Conservation (phyloP, 2,888 invertebrate species). For the Eucera pruinosa region DNA sequence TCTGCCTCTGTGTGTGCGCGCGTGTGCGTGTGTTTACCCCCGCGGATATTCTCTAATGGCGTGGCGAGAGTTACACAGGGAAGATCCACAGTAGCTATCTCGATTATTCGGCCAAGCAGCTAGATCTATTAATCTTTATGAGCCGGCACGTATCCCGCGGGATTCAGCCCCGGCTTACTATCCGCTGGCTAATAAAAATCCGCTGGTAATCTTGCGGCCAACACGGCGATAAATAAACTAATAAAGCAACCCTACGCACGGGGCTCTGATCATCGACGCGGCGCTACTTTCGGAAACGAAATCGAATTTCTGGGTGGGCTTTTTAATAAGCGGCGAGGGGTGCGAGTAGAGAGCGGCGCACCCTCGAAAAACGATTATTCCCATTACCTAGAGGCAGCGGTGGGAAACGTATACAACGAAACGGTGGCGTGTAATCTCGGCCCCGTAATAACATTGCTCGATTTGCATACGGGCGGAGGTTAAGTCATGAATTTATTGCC, state of each 20-base stretch:
- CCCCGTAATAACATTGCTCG: conserved; percentile 79
- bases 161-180: conserved; percentile 57
- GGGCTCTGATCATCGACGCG: background rate
- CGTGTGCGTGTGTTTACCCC: no score
- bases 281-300: conserved; percentile 53
- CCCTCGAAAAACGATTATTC: conserved; percentile 53
- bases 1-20: no score
- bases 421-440: conserved; percentile 82
- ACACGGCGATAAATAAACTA: conserved; percentile 79
- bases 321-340: conserved; percentile 74
- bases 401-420: conserved; percentile 79
- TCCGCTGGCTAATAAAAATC: conserved; percentile 81
- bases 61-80: conserved; percentile 21
- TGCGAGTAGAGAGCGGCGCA: background rate
- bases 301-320: conserved; percentile 54
- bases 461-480: conserved; percentile 79
- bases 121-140: conserved; percentile 77
- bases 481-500: conserved; percentile 80
- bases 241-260: conserved; percentile 70
- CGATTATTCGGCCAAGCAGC: conserved; percentile 58
- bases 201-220: conserved; percentile 74
- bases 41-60: background rate
- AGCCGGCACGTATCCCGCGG: conserved; percentile 72
- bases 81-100: conserved; percentile 33
- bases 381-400: conserved; percentile 57